Conservation (phyloP, 2,113 vertebrate genomes). For the Amphiprion ocellaris region DNA sequence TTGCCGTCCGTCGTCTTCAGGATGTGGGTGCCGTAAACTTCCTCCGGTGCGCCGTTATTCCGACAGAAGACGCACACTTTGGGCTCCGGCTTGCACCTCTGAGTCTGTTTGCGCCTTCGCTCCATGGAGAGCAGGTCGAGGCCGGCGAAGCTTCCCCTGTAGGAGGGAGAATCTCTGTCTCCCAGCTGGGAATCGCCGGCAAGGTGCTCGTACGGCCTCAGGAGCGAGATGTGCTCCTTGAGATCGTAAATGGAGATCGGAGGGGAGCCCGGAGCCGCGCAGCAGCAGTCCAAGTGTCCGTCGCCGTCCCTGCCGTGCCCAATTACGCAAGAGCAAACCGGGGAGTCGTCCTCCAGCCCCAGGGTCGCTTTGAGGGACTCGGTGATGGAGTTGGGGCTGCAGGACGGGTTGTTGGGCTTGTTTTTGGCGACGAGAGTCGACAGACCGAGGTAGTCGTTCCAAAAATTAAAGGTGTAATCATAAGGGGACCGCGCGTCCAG, state of each 20-base stretch:
- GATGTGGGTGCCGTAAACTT: conserved; percentile 88
- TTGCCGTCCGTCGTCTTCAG: conserved; percentile 86
- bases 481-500: conserved; percentile 83
- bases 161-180: conserved; percentile 70
- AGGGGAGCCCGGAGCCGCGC: conserved; percentile 76
- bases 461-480: conserved; percentile 88
- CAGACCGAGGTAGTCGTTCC: conserved; percentile 89
- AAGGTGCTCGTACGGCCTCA: conserved; percentile 81
- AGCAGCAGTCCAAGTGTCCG: conserved; percentile 79
- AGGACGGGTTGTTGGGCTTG: conserved; percentile 70
- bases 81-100: conserved; percentile 83
- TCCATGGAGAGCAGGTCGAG: conserved; percentile 83
- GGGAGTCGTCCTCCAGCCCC: conserved; percentile 85
- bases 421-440: conserved; percentile 83
- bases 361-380: conserved; percentile 87
- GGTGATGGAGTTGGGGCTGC: conserved; percentile 84
- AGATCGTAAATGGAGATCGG: conserved; percentile 83
- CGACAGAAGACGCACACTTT: conserved; percentile 89
- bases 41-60: conserved; percentile 88
- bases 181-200: conserved; percentile 55
- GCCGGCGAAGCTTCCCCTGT: conserved; percentile 74
- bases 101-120: conserved; percentile 78
- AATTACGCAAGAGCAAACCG: conserved; percentile 79
- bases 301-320: conserved; percentile 68
- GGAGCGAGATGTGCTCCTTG: conserved; percentile 82